Percentiles rank a stretch among this genome's conserved stretches.
phyloP scores from a whole-genome alignment of 2,888 invertebrate genomes.

The Pterostichus madidus region DNA sequence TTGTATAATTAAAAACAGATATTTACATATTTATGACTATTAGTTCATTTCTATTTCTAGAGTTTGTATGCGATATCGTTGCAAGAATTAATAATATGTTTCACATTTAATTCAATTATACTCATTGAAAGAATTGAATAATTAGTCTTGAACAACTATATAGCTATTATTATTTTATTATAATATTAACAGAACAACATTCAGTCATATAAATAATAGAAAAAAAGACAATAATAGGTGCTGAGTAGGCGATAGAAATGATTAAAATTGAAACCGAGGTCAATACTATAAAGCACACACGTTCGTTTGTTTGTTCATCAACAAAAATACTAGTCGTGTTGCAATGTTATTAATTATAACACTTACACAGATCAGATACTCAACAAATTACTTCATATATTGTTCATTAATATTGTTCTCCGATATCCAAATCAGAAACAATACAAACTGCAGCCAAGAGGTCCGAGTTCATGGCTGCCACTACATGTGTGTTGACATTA shows the following conservation, averaged over 20 bases:
- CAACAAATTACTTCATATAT: not conserved
- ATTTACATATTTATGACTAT: constrained; percentile 30
- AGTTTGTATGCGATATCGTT: not conserved
- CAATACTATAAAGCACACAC: constrained; percentile 1
- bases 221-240: constrained; percentile 3
- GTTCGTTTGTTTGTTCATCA: not conserved
- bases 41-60: constrained; percentile 31
- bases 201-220: not conserved
- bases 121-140: too few species aligned
- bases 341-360: constrained; percentile 1
- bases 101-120: not conserved
- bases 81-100: not conserved
- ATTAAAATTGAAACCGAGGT: constrained; percentile 29
- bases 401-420: not conserved
- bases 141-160: not conserved
- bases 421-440: too few species aligned
- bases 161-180: constrained; percentile 21
- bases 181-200: not conserved
- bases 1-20: constrained; percentile 9
- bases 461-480: too few species aligned
- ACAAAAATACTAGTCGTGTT: not conserved
- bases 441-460: too few species aligned
- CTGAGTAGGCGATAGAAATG: constrained; percentile 8
- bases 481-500: too few species aligned
- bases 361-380: not conserved